Conservation (phyloP, 2,888 invertebrate species). For the Drosophila greeni region DNA sequence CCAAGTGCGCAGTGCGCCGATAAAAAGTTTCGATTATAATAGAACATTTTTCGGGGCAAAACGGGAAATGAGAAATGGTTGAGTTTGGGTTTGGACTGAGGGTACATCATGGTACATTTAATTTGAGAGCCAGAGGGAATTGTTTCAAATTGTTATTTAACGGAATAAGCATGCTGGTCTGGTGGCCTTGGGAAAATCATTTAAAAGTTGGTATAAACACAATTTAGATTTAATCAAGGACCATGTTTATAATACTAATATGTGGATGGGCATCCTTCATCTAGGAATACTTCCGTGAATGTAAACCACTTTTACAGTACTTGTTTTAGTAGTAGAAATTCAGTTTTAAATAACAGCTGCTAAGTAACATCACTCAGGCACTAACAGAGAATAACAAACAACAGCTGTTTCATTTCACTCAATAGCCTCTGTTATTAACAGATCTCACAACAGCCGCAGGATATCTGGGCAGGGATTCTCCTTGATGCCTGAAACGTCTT, state of each 20-base stretch:
- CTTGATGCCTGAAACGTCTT: constrained; percentile 6
- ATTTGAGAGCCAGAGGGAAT: constrained; percentile 21
- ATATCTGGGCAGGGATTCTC: background rate
- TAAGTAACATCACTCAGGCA: constrained; percentile 49
- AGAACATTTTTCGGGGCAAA: constrained; percentile 36
- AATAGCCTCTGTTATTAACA: constrained; percentile 22
- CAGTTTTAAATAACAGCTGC: background rate
- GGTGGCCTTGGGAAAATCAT: background rate
- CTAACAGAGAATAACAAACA: constrained; percentile 54
- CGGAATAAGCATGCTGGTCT: constrained; percentile 20
- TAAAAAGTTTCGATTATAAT: constrained; percentile 72
- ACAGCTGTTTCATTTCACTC: constrained; percentile 58
- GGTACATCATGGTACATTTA: constrained; percentile 31
- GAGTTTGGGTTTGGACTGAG: constrained; percentile 5
- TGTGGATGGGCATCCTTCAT: background rate
- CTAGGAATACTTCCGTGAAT: background rate
- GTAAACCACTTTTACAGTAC: background rate
- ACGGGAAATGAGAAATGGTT: constrained; percentile 56
- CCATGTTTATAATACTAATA: background rate
- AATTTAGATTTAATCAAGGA: constrained; percentile 11
- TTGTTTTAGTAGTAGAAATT: too few relatives aligned
- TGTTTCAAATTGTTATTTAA: constrained; percentile 33
- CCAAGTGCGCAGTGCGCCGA: constrained; percentile 46
- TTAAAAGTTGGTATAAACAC: constrained; percentile 9
- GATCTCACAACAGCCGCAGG: constrained; percentile 53